A percentile compares a stretch with the other conserved stretches of the same genome.
phyloP scores from a whole-genome alignment of 1,140 invertebrate species.

The Bombus superbus region DNA sequence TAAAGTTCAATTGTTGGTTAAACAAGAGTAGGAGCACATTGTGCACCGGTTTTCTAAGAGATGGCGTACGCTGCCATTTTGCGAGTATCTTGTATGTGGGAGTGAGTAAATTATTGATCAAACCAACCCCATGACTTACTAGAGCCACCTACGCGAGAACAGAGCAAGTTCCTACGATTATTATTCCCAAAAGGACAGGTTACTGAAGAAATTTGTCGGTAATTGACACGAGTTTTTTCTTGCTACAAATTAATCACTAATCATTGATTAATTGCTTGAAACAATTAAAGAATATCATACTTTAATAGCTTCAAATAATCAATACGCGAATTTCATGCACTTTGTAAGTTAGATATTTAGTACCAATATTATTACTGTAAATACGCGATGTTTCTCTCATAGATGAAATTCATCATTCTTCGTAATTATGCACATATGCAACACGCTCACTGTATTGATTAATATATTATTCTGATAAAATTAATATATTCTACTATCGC shows the following conservation, averaged over 20 bases:
- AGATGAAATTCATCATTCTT: conserved; percentile 3
- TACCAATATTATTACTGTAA: not conserved
- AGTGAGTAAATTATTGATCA: conserved; percentile 75
- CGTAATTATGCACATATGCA: not conserved
- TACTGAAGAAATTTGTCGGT: conserved; percentile 45
- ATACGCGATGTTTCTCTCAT: not conserved
- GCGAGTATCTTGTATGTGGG: not conserved
- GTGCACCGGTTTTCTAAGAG: conserved; percentile 69
- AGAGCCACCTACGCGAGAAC: conserved; percentile 74
- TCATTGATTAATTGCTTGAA: not conserved
- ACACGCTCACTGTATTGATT: not conserved
- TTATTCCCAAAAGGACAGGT: conserved; percentile 12
- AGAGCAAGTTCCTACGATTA: conserved; percentile 53
- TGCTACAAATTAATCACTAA: not conserved
- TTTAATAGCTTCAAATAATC: not conserved
- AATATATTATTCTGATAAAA: not conserved
- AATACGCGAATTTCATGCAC: not conserved
- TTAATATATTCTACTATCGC: not conserved
- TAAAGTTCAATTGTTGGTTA: conserved; percentile 51
- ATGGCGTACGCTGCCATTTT: conserved; percentile 78
- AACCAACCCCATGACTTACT: conserved; percentile 47
- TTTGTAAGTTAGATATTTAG: not conserved
- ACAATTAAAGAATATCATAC: not conserved
- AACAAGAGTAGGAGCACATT: conserved; percentile 29
- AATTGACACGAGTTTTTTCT: conserved; percentile 19